Percentiles rank a stretch among this genome's conserved stretches.
Evolutionary conservation across 2,797 vertebrate species (phyloP).

Genomic region (Melopsittacus undulatus): DNA sequence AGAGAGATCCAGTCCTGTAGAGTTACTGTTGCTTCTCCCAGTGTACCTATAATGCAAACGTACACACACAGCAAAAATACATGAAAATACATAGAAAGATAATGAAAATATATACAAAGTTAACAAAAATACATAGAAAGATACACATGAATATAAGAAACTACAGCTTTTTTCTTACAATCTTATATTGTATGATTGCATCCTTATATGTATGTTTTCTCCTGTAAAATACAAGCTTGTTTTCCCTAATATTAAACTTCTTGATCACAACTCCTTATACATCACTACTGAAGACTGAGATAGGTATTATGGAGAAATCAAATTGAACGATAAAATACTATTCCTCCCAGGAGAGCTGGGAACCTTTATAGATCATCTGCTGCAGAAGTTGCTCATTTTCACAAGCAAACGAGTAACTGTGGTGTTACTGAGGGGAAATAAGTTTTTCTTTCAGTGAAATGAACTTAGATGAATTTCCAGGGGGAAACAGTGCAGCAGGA

Average conservation of each 20-base stretch:
- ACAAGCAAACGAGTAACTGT: background rate
- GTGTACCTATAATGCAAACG: background rate
- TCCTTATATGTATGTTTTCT: background rate
- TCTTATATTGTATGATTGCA: background rate
- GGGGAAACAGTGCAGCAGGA: background rate
- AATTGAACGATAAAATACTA: background rate
- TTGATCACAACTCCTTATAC: background rate
- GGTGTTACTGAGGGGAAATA: background rate
- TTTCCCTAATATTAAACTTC: background rate
- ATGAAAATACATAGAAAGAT: background rate
- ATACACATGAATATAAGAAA: background rate
- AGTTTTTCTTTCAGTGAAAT: background rate
- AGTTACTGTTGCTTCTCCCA: background rate
- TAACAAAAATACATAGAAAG: background rate
- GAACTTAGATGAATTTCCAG: background rate
- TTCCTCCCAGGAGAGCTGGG: background rate
- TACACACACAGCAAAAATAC: background rate
- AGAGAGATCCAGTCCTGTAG: background rate
- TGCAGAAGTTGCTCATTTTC: background rate
- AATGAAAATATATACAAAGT: background rate
- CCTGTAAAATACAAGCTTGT: background rate
- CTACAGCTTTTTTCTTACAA: background rate
- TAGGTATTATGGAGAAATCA: background rate
- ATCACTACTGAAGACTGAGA: background rate
- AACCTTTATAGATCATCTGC: background rate